These are phyloP conservation scores for Neogobius melanostomus DNA, from an alignment of 2,113 vertebrate species.

Conservation along the genomic window DNA sequence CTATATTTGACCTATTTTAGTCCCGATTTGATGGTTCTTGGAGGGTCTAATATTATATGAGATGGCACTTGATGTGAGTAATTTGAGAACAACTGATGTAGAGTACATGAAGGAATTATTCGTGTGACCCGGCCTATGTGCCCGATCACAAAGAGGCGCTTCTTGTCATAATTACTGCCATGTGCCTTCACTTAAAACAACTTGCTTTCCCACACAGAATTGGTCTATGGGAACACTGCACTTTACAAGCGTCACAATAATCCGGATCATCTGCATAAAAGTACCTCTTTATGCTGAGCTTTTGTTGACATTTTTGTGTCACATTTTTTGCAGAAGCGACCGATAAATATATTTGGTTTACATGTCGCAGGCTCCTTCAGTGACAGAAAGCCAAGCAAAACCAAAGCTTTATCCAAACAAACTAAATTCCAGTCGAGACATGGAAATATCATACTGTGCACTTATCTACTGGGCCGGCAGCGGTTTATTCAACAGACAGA, in stretches of 20 bases:
- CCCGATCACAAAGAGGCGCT: not conserved
- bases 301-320: not conserved
- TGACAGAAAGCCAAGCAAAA: constrained; percentile 6
- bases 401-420: not conserved
- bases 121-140: not conserved
- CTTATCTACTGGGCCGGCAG: not conserved
- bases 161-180: not conserved
- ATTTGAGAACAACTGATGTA: not conserved
- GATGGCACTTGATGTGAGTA: too few species aligned
- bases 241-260: not conserved
- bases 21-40: too few species aligned
- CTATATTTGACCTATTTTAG: too few species aligned
- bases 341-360: not conserved
- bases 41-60: too few species aligned
- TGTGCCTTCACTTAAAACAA: not conserved
- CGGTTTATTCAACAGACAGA: not conserved
- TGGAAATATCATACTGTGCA: not conserved
- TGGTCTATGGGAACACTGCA: not conserved
- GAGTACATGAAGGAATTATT: not conserved
- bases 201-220: not conserved
- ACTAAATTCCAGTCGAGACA: not conserved
- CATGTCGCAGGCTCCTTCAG: not conserved
- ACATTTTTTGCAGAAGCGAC: not conserved
- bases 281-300: not conserved
- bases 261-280: not conserved